Base-by-base conservation (phyloP, 2,797 vertebrate genomes). In the Alosa sapidissima region DNA sequence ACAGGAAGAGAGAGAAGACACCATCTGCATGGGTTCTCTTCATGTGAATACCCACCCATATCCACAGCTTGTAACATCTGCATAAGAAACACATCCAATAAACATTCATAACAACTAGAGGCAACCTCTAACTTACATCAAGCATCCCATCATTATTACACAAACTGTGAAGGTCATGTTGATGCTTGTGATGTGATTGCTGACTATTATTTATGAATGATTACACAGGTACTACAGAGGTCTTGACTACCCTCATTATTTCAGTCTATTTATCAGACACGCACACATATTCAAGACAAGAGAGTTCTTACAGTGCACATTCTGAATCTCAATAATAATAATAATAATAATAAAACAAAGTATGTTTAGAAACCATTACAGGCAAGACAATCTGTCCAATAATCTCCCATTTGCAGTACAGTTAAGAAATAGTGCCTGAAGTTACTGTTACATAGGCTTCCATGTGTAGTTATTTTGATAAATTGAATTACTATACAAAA, bases 401-500 rank as follows among this genome's bases (percentile, higher is more conserved):
- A 84, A 86, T 72, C 72, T 83, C 78, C 88, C 24, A 82, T 89
- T 85, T 85, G n/a, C 84, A 81, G 72, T 86, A 13, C 62, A 72
- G 33, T 41, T 84, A 9, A 55, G 47, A 45, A 28, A 58, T 55
- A 19, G 45, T 8, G 49, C 36, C 49, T 86, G 52, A 60, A 58
- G 28, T 86, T 87, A 89, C 55, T 68, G 84, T 49, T 89, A 84
- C 51, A 47, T 11, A 28, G 21, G 45, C 45, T 58, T 72, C 72
- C 14, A 49, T 49, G 58, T 85, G 58, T 72, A 82, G 33, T 62
- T 28, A 21, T 52, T 62, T 88, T 89, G 85, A 91, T 84, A 36
- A 75, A 72, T 84, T 13, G 19, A 72, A 33, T 75, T 36, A 19
- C 86, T 85, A 55, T 90, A 87, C 33, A 45, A 84, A 81, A 92